These are phyloP conservation scores for Gobius niger DNA, from an alignment of 2,113 vertebrate genomes.

Conservation along the genomic window DNA sequence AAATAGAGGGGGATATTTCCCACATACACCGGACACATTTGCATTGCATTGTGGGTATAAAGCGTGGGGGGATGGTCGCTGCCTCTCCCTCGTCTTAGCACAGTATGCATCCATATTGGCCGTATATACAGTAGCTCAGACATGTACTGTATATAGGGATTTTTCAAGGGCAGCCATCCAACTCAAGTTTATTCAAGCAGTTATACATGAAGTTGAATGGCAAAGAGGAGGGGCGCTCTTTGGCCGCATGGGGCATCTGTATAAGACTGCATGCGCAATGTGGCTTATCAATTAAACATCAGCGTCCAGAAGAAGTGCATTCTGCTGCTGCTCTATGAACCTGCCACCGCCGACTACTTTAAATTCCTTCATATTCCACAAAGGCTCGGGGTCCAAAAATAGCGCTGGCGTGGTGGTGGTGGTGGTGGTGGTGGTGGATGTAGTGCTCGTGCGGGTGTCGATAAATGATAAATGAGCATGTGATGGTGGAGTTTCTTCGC, in stretches of 20 bases:
- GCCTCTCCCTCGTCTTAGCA: constrained; percentile 22
- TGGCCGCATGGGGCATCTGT: constrained; percentile 11
- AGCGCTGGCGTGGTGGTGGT: constrained; percentile 7
- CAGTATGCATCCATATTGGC: constrained; percentile 43
- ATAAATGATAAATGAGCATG: constrained; percentile 58
- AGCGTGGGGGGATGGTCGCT: constrained; percentile 60
- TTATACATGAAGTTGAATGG: not conserved
- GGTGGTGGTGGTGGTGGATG: not conserved
- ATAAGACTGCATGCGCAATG: constrained; percentile 27
- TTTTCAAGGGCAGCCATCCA: constrained; percentile 44
- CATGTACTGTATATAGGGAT: constrained; percentile 31
- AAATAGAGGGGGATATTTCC: constrained; percentile 38
- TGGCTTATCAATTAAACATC: constrained; percentile 57
- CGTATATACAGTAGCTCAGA: constrained; percentile 34
- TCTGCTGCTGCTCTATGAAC: constrained; percentile 12
- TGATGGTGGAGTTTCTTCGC: constrained; percentile 44
- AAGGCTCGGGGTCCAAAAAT: constrained; percentile 40
- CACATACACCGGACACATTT: constrained; percentile 41
- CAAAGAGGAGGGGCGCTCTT: no score
- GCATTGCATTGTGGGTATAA: constrained; percentile 33
- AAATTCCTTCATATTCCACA: constrained; percentile 20
- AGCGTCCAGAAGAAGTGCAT: constrained; percentile 28
- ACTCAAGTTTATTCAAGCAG: constrained; percentile 6
- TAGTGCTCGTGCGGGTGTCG: not conserved
- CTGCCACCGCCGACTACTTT: not conserved